Percentiles rank a stretch among this genome's conserved stretches.
phyloP scores from a whole-genome alignment of 2,888 invertebrate species.

The Achlya flavicornis region DNA sequence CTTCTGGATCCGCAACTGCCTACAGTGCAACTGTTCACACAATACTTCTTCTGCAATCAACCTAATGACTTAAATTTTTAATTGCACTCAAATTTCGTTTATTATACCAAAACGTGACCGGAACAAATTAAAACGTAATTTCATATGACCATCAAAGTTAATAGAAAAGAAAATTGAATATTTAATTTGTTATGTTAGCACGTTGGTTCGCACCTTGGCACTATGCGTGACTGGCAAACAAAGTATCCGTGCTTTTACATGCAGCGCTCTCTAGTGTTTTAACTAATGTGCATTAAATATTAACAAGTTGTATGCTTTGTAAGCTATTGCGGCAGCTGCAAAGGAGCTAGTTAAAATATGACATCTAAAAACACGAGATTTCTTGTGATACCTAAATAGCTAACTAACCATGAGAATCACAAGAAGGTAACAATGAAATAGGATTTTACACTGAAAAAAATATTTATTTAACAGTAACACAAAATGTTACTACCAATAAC shows the following conservation, averaged over 20 bases:
- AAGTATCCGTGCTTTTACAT: constrained; percentile 24
- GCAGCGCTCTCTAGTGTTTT: background rate
- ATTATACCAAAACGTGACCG: background rate
- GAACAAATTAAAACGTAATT: background rate
- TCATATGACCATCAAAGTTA: background rate
- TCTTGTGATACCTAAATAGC: too few species aligned
- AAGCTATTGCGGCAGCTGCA: too few species aligned
- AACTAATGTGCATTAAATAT: background rate
- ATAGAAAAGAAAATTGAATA: background rate
- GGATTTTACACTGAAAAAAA: background rate
- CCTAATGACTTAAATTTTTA: background rate
- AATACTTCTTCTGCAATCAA: background rate
- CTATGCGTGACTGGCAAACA: constrained; percentile 30
- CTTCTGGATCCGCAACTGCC: too few species aligned
- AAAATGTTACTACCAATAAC: too few species aligned
- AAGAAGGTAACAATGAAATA: background rate
- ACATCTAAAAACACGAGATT: too few species aligned
- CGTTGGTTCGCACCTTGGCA: constrained; percentile 15
- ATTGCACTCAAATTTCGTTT: background rate
- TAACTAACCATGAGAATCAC: too few species aligned
- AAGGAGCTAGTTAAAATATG: too few species aligned
- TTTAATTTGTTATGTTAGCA: constrained; percentile 6
- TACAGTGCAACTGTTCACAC: background rate
- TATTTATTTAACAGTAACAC: too few species aligned
- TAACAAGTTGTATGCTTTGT: background rate